Conservation (phyloP, 2,113 vertebrate species). For the Lophochroa leadbeateri region DNA sequence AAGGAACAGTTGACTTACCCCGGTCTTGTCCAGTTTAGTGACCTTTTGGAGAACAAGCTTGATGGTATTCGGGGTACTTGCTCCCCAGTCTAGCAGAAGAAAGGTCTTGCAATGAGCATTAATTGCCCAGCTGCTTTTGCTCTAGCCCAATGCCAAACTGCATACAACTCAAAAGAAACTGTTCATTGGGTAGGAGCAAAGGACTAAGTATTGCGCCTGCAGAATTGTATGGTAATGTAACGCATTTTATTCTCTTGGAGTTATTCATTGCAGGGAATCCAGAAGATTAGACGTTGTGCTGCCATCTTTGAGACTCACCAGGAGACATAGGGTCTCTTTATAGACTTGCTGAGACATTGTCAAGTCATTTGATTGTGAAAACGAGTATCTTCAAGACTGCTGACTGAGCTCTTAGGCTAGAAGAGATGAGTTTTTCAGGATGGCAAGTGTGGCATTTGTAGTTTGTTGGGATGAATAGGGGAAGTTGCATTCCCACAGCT, state of each 20-base stretch:
- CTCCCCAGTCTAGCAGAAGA: not conserved
- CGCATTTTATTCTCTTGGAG: not conserved
- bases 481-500: not conserved
- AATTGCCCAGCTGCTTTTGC: not conserved
- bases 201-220: not conserved
- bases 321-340: not conserved
- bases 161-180: not conserved
- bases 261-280: not conserved
- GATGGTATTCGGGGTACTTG: not conserved
- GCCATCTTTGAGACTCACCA: not conserved
- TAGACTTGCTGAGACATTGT: not conserved
- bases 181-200: not conserved
- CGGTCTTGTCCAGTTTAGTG: not conserved
- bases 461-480: not conserved
- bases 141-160: not conserved
- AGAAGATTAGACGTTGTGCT: not conserved
- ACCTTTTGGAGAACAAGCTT: not conserved
- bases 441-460: not conserved
- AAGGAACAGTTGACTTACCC: too few species aligned
- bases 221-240: fast-evolving
- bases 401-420: not conserved
- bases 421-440: not conserved
- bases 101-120: not conserved
- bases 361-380: not conserved
- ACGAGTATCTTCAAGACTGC: not conserved